phyloP scores from a whole-genome alignment of 2,888 invertebrate genomes.

The Eumerus sabulonum region DNA sequence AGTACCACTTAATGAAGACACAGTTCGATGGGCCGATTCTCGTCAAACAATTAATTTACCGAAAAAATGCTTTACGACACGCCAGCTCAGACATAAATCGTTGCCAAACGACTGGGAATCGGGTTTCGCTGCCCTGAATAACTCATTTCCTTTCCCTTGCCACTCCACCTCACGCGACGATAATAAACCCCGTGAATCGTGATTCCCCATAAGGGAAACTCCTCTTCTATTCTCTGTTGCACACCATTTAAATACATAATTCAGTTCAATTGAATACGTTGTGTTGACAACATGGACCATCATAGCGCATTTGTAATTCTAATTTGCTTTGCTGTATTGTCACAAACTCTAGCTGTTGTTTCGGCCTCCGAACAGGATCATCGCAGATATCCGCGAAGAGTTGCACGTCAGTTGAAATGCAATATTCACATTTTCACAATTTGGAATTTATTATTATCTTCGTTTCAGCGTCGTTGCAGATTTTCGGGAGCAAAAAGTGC shows the following conservation, averaged over 20 bases:
- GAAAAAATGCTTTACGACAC: too few relatives aligned
- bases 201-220: too few relatives aligned
- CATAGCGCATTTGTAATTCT: slow-evolving; percentile 12
- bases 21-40: too few relatives aligned
- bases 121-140: too few relatives aligned
- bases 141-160: too few relatives aligned
- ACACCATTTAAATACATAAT: background rate
- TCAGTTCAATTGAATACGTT: slow-evolving; percentile 21
- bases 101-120: too few relatives aligned
- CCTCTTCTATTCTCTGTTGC: background rate
- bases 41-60: too few relatives aligned
- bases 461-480: slow-evolving; percentile 29
- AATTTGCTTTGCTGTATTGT: slow-evolving; percentile 22
- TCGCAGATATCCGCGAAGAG: slow-evolving; percentile 23
- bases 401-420: slow-evolving; percentile 23
- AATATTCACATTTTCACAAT: background rate
- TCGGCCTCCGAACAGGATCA: background rate
- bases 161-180: too few relatives aligned
- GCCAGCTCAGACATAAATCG: too few relatives aligned
- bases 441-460: background rate
- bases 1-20: too few relatives aligned
- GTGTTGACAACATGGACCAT: slow-evolving; percentile 2
- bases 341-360: background rate
- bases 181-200: too few relatives aligned
- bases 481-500: slow-evolving; percentile 16